Percentiles rank a stretch among this genome's conserved stretches.
Evolutionary conservation across 2,113 vertebrate species (phyloP).

Genomic region (Monarcha castaneiventris): DNA sequence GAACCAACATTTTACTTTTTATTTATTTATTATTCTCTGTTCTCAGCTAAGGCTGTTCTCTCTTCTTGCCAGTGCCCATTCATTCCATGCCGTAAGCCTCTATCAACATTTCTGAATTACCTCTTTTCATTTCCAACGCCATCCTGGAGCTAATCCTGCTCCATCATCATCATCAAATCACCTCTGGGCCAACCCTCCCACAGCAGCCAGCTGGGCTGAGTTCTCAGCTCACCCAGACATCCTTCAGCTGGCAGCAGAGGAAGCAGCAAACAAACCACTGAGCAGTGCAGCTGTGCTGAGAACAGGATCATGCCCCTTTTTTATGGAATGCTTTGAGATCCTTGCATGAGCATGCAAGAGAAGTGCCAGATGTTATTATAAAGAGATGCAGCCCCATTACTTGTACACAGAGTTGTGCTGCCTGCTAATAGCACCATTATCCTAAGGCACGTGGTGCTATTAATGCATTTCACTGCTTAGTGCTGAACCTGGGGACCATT

Average conservation of each 20-base stretch:
- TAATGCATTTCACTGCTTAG: conserved; percentile 54
- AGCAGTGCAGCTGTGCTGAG: not conserved
- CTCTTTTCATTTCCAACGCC: not conserved
- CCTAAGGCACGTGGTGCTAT: conserved; percentile 46
- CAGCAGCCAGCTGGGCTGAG: not conserved
- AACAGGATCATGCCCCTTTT: not conserved
- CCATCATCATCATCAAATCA: not conserved
- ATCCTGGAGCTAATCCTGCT: not conserved
- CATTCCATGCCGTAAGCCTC: not conserved
- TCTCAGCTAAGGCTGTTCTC: not conserved
- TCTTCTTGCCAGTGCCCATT: not conserved
- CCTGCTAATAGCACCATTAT: conserved; percentile 64
- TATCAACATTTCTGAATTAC: not conserved
- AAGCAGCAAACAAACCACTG: not conserved
- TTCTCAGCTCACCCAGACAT: not conserved
- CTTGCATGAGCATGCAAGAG: not conserved
- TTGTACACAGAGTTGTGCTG: conserved; percentile 22
- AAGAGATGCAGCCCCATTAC: conserved; percentile 48
- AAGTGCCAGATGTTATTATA: conserved; percentile 33
- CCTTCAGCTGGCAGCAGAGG: not conserved
- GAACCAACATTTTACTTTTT: not conserved
- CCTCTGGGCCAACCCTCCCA: not conserved
- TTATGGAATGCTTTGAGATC: conserved; percentile 9
- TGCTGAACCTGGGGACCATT: conserved; percentile 59
- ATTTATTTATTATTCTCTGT: not conserved